A percentile compares a stretch with the other conserved stretches of the same genome.
phyloP scores from a whole-genome alignment of 2,113 vertebrate genomes.

The Chauna torquata region DNA sequence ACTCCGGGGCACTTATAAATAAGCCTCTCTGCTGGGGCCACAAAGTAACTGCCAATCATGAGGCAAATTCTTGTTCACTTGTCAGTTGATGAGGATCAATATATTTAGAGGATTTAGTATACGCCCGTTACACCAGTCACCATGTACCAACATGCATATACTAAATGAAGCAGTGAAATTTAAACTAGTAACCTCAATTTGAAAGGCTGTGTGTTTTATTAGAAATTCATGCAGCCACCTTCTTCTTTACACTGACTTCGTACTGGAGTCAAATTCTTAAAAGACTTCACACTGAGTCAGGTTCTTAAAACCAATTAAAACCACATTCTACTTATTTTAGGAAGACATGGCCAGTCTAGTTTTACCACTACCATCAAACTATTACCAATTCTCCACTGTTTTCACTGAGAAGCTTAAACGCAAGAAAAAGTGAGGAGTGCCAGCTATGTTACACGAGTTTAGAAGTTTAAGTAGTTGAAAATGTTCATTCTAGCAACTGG shows the following conservation, averaged over 20 bases:
- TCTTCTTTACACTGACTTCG: not conserved
- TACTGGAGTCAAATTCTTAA: not conserved
- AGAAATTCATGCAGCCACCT: not conserved
- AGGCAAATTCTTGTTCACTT: not conserved
- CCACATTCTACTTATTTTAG: not conserved
- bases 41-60: not conserved
- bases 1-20: not conserved
- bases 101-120: not conserved
- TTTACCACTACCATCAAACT: not conserved
- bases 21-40: not conserved
- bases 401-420: not conserved
- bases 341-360: not conserved
- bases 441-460: not conserved
- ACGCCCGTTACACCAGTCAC: not conserved
- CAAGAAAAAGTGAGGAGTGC: not conserved
- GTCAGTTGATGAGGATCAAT: not conserved
- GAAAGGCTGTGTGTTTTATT: not conserved
- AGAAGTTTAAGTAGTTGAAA: not conserved
- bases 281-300: not conserved
- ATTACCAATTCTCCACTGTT: not conserved
- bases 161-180: not conserved
- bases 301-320: not conserved
- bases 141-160: not conserved
- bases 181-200: not conserved
- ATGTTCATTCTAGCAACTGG: not conserved